Evolutionary conservation across 2,888 invertebrate genomes (phyloP), one percentile per base, ranked within the genome.

Genomic region (Taphrorychus bicolor): DNA sequence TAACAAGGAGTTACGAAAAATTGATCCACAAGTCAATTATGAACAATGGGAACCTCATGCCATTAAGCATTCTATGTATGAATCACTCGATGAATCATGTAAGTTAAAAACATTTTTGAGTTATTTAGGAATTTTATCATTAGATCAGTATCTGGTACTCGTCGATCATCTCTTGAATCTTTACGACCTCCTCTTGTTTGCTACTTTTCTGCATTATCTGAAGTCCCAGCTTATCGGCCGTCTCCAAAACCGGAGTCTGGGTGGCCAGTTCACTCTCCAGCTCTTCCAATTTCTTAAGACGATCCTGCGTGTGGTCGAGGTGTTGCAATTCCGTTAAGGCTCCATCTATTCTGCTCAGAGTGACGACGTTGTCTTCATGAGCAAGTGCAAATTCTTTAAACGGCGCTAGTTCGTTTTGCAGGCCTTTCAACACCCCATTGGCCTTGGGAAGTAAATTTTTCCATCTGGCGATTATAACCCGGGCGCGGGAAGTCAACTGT

Each of bases 341-440:
- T 0, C 90, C 89, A 74, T 93, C 92, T 0, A 92, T 85, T 73
- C 89, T 88, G 0, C 90, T 89, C 18, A 94, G 80, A 2, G 88
- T 87, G 9, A 91, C 86, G 0, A 93, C 86, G 0, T 91, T 89
- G 23, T 86, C 86, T 3, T 90, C 88, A 66, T 93, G 93, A 11
- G 89, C 89, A 2, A 87, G 85, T 11, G 88, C 86, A 75, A 93
- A 91, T 73, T 90, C 90, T 1, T 88, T 84, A 73, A 89, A 89
- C 0, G 87, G 82, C 68, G 87, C 87, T 48, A 86, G 82, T 62
- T 88, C 88, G 63, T 83, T 84, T 72, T 86, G 84, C 1, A 89
- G 80, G 0, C 85, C 85, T 1, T 88, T 86, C 7, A 87, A 75
- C 0, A 91, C 85, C 0, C 85, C 84, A 62, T 86, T 83, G 24